Percentiles rank a stretch among this genome's conserved stretches.
Conservation (phyloP, 2,113 vertebrate genomes). For the Propithecus coquereli region DNA sequence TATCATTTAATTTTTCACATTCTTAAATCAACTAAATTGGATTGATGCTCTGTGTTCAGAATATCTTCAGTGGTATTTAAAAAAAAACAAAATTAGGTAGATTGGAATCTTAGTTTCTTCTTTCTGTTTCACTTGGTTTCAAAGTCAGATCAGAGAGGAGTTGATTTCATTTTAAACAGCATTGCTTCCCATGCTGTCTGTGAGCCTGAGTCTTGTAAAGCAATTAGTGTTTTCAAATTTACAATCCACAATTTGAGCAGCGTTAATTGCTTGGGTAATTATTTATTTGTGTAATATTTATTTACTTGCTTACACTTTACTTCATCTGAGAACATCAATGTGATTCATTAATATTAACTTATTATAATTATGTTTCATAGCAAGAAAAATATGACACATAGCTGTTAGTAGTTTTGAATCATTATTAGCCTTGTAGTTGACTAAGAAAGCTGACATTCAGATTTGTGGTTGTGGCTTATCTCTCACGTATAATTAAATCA, state of each 20-base stretch:
- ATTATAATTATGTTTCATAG: neutral
- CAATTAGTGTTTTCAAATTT: conserved; percentile 47
- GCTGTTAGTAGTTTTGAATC: neutral
- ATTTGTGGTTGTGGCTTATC: neutral
- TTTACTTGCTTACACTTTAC: conserved; percentile 28
- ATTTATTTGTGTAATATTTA: conserved; percentile 53
- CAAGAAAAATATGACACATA: conserved; percentile 17
- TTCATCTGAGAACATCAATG: conserved; percentile 38
- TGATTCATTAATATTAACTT: conserved; percentile 49
- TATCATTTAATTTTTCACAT: neutral
- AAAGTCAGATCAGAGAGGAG: neutral
- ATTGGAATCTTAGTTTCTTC: conserved; percentile 9
- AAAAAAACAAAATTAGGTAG: neutral
- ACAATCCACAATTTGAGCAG: neutral
- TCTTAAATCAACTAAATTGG: neutral
- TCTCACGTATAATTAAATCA: neutral
- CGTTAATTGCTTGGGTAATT: conserved; percentile 41
- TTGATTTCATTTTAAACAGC: conserved; percentile 21
- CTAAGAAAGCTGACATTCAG: neutral
- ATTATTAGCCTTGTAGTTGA: neutral
- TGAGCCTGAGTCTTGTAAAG: neutral
- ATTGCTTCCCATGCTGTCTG: neutral
- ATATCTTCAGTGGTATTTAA: neutral
- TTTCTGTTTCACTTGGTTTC: neutral
- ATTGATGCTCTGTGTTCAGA: neutral